phyloP scores from a whole-genome alignment of 2,113 vertebrate genomes.

The Chloebia gouldiae region DNA sequence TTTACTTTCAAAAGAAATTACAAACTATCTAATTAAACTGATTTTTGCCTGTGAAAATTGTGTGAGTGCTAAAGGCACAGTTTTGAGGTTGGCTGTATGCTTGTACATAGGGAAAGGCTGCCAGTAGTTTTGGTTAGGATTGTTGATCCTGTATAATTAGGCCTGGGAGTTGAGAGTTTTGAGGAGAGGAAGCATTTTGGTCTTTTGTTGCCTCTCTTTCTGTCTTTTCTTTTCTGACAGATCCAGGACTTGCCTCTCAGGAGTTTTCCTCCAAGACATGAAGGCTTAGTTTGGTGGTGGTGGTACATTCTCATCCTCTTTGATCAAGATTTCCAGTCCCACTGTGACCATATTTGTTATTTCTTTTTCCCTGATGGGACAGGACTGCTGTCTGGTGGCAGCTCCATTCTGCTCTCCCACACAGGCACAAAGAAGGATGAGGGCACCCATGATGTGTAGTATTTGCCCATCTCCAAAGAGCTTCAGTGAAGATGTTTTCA shows the following conservation, averaged over 20 bases:
- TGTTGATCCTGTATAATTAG: constrained; percentile 16
- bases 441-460: rapidly evolving
- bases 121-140: constrained; percentile 1
- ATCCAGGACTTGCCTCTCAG: background rate
- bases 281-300: background rate
- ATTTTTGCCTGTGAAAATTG: background rate
- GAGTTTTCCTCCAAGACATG: background rate
- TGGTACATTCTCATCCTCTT: background rate
- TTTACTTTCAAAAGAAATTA: background rate
- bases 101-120: background rate
- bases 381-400: background rate
- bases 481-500: background rate
- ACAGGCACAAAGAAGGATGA: rapidly evolving
- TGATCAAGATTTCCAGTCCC: background rate
- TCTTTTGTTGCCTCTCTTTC: background rate
- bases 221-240: background rate
- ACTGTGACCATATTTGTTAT: rapidly evolving
- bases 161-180: background rate
- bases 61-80: background rate
- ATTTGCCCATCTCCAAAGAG: background rate
- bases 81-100: constrained; percentile 2
- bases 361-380: rapidly evolving
- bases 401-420: rapidly evolving
- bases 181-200: background rate
- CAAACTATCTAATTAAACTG: background rate